phyloP scores from a whole-genome alignment of 2,113 vertebrate genomes.

The Prunella himalayana region DNA sequence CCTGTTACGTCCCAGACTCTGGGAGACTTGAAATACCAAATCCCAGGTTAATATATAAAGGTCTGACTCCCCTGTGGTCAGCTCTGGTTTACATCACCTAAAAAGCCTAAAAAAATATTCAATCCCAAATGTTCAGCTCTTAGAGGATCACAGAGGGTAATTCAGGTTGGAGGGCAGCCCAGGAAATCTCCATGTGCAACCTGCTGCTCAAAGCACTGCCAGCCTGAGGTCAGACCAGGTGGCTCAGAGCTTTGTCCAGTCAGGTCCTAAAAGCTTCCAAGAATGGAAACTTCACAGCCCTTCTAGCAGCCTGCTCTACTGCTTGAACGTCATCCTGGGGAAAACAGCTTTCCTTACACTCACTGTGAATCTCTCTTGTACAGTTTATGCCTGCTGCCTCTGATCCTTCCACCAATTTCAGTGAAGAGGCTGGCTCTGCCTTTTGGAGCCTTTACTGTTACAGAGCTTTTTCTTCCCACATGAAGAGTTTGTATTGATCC shows the following conservation, averaged over 20 bases:
- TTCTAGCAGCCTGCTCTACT: not conserved
- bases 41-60: not conserved
- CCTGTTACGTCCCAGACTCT: not conserved
- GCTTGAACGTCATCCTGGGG: not conserved
- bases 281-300: not conserved
- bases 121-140: not conserved
- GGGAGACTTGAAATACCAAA: not conserved
- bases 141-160: not conserved
- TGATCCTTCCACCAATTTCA: not conserved
- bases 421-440: not conserved
- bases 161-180: not conserved
- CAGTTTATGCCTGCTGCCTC: not conserved
- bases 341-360: not conserved
- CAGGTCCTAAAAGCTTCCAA: not conserved
- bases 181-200: not conserved
- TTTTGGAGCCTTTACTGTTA: not conserved
- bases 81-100: not conserved
- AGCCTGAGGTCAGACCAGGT: not conserved
- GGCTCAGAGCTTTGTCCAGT: not conserved
- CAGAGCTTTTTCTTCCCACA: not conserved
- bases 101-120: not conserved
- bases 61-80: not conserved
- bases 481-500: not conserved
- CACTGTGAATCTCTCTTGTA: not conserved
- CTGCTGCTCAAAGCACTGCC: not conserved